Evolutionary conservation across 1,140 invertebrate genomes (phyloP).

Genomic region (Amphibalanus amphitrite): DNA sequence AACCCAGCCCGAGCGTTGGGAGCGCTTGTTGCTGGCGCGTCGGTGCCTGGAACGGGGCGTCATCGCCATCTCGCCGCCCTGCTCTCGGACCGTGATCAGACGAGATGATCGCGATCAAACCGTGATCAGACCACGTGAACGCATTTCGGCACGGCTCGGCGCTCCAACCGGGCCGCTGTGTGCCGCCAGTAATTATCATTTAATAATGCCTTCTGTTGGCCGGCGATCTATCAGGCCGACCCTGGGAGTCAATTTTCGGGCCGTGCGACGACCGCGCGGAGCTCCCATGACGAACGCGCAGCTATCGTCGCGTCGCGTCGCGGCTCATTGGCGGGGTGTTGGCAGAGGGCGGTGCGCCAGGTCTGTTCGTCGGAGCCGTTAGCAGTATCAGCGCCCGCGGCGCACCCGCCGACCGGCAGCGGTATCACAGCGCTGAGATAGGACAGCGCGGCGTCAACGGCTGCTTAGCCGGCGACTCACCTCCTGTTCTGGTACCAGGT

Average conservation of each 20-base stretch:
- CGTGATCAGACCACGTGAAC: too few species aligned
- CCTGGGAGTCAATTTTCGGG: neutral
- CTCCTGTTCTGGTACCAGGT: conserved; percentile 99
- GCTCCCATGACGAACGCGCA: neutral
- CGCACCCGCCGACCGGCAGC: too few species aligned
- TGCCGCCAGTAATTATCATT: neutral
- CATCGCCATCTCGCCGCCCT: too few species aligned
- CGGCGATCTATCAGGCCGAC: neutral
- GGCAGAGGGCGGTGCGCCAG: too few species aligned
- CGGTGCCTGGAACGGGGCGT: neutral
- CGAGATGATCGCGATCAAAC: too few species aligned
- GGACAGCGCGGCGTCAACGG: neutral
- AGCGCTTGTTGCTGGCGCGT: neutral
- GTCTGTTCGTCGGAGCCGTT: too few species aligned
- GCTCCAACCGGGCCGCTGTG: neutral
- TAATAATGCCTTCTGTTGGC: neutral
- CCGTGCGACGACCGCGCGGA: too few species aligned
- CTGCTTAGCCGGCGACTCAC: conserved; percentile 37
- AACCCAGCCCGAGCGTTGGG: too few species aligned
- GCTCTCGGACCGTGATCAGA: neutral
- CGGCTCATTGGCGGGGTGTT: neutral
- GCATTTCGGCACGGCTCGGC: neutral
- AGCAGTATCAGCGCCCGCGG: too few species aligned
- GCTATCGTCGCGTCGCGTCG: neutral
- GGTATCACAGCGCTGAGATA: neutral